Conservation (phyloP, 2,113 vertebrate species). For the Hippocampus mohnikei region DNA sequence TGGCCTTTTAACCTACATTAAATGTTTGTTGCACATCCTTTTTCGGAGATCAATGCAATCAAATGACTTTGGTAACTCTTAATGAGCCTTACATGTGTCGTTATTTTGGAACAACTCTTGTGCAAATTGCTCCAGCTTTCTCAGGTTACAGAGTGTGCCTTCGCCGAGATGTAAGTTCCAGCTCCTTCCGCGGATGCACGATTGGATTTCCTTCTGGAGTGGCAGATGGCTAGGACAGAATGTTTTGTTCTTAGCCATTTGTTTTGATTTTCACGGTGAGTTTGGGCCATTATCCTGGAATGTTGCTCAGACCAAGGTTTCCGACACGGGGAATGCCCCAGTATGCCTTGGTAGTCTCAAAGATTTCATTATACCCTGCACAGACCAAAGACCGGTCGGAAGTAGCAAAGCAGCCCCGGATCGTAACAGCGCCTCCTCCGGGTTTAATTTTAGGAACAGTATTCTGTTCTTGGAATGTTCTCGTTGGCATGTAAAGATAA, state of each 20-base stretch:
- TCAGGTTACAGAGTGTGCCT: too few species aligned
- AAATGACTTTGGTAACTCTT: neutral
- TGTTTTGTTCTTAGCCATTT: too few species aligned
- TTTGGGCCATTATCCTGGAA: neutral
- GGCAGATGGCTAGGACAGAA: neutral
- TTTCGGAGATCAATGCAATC: neutral
- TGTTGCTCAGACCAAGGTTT: neutral
- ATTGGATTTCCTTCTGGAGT: neutral
- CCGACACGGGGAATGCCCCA: neutral
- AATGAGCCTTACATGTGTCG: neutral
- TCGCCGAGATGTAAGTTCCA: too few species aligned
- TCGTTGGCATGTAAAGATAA: too few species aligned
- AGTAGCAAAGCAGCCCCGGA: too few species aligned
- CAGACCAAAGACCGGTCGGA: neutral
- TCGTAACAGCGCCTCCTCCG: neutral
- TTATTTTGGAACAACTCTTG: too few species aligned
- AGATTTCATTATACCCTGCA: neutral
- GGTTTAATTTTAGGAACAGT: neutral
- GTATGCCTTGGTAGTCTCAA: neutral
- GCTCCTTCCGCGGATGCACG: neutral
- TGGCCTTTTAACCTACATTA: neutral
- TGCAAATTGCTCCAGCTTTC: too few species aligned
- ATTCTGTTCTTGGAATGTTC: neutral
- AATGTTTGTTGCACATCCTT: neutral
- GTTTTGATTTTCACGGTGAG: too few species aligned